Base-by-base conservation (phyloP, 2,797 vertebrate genomes). In the Holocentrus rufus region DNA sequence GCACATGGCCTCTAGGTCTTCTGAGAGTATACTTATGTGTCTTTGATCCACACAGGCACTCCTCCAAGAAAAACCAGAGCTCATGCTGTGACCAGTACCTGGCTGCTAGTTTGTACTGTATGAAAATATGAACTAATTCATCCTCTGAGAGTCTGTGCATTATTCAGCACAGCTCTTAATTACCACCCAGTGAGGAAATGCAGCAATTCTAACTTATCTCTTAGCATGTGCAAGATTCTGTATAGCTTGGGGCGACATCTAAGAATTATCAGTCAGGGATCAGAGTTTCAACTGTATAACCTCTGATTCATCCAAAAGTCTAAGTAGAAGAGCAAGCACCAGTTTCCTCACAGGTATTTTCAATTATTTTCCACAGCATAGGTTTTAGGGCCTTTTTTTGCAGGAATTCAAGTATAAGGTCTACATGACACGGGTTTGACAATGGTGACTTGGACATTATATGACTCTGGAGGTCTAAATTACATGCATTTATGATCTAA, bases 121-220 rank as follows among this genome's bases (percentile, higher is more conserved):
- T 83, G 18, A 76, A 80, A 77, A 78, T 84, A 25, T 79, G 22
- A 79, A 80, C 70, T 74, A 82, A 86, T 88, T 87, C 76, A 62
- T 82, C 80, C 74, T 77, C 36, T 23, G 83, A 56, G 65, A 71
- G 36, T 0, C 15, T 42, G 53, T 69, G 11, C 49, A 81, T 87
- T 85, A 84, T 90, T 88, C 80, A 90, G 83, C 66, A 60, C 65
- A 59, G 72, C 72, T 30, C 76, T 57, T 68, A 74, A 85, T 69
- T 65, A 65, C 71, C 80, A 72, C 78, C 82, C 52, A 62, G 63
- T 39, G 79, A 66, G 79, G 79, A 84, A 82, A 83, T 71, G n/a
- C 83, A 85, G 77, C 11, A 27, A 66, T 58, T 79, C 53, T 58
- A 82, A 75, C 83, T 64, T 53, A 76, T 84, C 36, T 73, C 79